Evolutionary conservation across 2,888 invertebrate genomes (phyloP), one percentile per base, ranked within the genome.

Genomic region (Panopea generosa): DNA sequence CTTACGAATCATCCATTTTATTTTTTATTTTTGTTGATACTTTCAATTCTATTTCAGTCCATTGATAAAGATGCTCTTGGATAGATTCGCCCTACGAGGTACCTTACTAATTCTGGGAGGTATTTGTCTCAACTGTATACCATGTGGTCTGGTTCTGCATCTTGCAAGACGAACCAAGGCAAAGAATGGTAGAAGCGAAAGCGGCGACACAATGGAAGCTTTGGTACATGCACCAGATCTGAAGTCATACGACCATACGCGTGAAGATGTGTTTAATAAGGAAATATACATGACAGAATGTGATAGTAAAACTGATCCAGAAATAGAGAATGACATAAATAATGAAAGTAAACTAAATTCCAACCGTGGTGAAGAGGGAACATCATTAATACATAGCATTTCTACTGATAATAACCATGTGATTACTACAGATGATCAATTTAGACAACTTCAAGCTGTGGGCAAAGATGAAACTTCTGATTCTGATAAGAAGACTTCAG

Each of bases 81-180:
- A 93, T 0, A 92, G 93, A 49, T 97, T 95, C 87, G 96, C 96
- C 27, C 98, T 98, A 98, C 95, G 96, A 65, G 96, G 96, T n/a
- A 95, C 98, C 0, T 95, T 98, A 94, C 94, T 97, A n/a, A 74
- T 98, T 63, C 95, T 97, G 47, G 95, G 97, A 20, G 97, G 95
- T 11, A 94, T 98, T 40, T 95, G 98, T 55, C 94, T 98, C 24
- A 95, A 96, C 91, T 98, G 98, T 91, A 95, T 96, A 70, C 94
- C 97, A 59, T 96, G 98, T 89, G 99, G 59, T 9, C 33, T 76
- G 1, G n/a, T 70, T 2, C 61, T 61, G 24, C 33, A 47, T 6
- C 29, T 66, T 24, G 2, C 65, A 0, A 3, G 9, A 26, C 16
- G 9, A 26, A n/a, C n/a, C n/a, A n/a, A 43, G 55, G 27, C 24